phyloP scores from a whole-genome alignment of 2,888 invertebrate genomes.

The Carpatolechia fugitivella region DNA sequence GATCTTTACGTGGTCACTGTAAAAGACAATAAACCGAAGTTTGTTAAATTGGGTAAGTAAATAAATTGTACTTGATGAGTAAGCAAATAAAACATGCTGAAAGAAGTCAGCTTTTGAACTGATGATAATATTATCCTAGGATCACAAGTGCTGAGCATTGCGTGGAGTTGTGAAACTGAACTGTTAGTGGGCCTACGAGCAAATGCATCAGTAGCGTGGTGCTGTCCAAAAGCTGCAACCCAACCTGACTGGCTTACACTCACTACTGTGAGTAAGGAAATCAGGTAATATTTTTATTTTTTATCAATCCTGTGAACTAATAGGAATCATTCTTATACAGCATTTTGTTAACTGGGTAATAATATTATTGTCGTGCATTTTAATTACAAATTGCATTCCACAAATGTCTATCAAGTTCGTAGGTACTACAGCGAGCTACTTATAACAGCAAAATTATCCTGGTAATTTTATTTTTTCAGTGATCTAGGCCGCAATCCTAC shows the following conservation, averaged over 20 bases:
- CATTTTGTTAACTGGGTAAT: too few relatives aligned
- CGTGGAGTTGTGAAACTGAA: conserved; percentile 71
- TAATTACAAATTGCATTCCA: too few relatives aligned
- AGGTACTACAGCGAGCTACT: too few relatives aligned
- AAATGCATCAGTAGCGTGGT: conserved; percentile 68
- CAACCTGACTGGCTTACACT: conserved; percentile 66
- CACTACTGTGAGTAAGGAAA: conserved; percentile 67
- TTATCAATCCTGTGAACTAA: too few relatives aligned
- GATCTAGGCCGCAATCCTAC: conserved; percentile 93
- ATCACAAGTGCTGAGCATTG: conserved; percentile 67
- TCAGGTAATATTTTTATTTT: conserved; percentile 41
- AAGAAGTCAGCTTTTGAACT: too few relatives aligned
- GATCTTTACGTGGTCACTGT: conserved; percentile 91
- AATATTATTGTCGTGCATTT: too few relatives aligned
- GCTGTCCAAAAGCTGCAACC: conserved; percentile 61
- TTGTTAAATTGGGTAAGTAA: conserved; percentile 84
- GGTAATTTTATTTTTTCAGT: conserved; percentile 56
- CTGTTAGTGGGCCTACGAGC: conserved; percentile 67
- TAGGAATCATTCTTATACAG: too few relatives aligned
- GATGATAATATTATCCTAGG: conserved; percentile 46
- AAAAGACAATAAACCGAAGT: conserved; percentile 81
- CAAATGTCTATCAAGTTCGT: too few relatives aligned
- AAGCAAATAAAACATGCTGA: too few relatives aligned
- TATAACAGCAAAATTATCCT: background rate
- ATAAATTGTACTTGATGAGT: too few relatives aligned